These are phyloP conservation scores for Takifugu flavidus DNA, from an alignment of 2,113 vertebrate species.

Conservation along the genomic window DNA sequence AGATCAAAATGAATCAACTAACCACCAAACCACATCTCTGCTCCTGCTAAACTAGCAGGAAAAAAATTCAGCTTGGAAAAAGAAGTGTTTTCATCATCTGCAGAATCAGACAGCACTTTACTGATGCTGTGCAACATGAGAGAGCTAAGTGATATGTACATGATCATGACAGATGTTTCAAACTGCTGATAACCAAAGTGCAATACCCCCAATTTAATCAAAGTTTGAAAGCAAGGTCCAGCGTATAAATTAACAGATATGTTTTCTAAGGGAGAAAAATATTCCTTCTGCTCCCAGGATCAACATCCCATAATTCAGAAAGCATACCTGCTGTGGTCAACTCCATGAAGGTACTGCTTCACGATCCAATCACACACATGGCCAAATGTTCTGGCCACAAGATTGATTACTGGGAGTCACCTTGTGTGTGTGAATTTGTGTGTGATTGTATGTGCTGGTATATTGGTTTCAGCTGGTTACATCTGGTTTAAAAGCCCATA, in stretches of 20 bases:
- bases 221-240: not conserved
- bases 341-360: constrained; percentile 27
- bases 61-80: too few relatives aligned
- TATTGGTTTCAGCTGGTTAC: constrained; percentile 57
- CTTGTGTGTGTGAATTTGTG: constrained; percentile 38
- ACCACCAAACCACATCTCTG: too few relatives aligned
- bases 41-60: too few relatives aligned
- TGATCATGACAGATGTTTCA: not conserved
- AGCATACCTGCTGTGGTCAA: constrained; percentile 24
- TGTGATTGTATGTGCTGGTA: constrained; percentile 37
- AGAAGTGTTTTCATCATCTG: too few relatives aligned
- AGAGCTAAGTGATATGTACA: not conserved
- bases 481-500: constrained; percentile 66
- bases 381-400: constrained; percentile 61
- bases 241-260: not conserved
- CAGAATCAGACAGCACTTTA: too few relatives aligned
- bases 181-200: not conserved
- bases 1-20: too few relatives aligned
- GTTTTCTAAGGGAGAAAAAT: not conserved
- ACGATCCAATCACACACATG: constrained; percentile 29
- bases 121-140: too few relatives aligned
- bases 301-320: constrained; percentile 35
- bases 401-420: constrained; percentile 36
- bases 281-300: constrained; percentile 12
- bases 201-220: not conserved